These are phyloP conservation scores for Emmelina monodactyla DNA, from an alignment of 2,888 invertebrate species.

Conservation along the genomic window DNA sequence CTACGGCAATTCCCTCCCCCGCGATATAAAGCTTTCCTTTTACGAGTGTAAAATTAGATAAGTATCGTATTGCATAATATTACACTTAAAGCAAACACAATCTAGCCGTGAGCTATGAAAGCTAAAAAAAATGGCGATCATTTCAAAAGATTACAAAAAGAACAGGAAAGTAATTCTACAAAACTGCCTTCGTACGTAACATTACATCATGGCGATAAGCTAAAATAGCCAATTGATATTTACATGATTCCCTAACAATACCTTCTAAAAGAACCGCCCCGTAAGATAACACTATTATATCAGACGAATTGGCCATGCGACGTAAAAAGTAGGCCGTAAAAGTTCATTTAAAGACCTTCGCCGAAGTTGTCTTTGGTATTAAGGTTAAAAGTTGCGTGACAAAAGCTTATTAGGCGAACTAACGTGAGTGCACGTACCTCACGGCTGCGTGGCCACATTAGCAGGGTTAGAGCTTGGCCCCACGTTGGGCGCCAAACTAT, in stretches of 20 bases:
- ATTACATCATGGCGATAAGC: no score
- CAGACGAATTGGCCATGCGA: neutral
- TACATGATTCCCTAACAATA: neutral
- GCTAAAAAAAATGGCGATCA: no score
- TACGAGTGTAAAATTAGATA: no score
- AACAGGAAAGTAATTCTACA: no score
- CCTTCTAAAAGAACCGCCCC: neutral
- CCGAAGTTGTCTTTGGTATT: constrained; percentile 12
- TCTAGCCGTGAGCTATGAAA: no score
- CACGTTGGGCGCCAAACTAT: constrained; percentile 23
- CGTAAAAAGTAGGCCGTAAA: constrained; percentile 1
- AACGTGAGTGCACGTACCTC: constrained; percentile 26
- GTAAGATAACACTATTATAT: neutral
- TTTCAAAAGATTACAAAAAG: no score
- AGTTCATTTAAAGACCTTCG: constrained; percentile 4
- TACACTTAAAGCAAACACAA: no score
- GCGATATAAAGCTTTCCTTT: no score
- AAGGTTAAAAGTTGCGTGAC: constrained; percentile 26
- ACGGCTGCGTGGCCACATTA: constrained; percentile 36
- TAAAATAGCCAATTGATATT: neutral
- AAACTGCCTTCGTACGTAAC: no score
- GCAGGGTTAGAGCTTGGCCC: constrained; percentile 36
- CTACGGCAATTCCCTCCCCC: no score
- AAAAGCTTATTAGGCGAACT: constrained; percentile 14
- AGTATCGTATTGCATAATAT: no score